Percentiles rank a stretch among this genome's conserved stretches.
These are phyloP conservation scores for Alviniconcha marisindica DNA, from an alignment of 1,140 invertebrate species.

Conservation along the genomic window DNA sequence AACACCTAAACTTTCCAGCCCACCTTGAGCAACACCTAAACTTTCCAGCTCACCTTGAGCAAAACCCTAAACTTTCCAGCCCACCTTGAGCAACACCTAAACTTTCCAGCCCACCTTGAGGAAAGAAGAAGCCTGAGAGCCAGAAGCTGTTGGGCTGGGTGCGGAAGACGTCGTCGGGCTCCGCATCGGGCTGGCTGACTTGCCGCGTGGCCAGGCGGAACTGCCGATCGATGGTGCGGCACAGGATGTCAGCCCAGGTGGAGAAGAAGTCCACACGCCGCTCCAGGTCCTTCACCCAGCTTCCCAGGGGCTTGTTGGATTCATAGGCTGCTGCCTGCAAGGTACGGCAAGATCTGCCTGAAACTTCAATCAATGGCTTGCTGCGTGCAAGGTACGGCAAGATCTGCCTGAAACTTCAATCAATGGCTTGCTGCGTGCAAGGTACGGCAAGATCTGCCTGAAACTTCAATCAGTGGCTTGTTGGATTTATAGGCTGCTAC, in stretches of 20 bases:
- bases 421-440: too few species aligned
- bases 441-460: too few species aligned
- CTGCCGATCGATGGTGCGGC: constrained; percentile 59
- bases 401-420: too few species aligned
- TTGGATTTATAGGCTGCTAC: constrained; percentile 70
- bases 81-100: too few species aligned
- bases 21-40: too few species aligned
- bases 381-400: too few species aligned
- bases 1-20: too few species aligned
- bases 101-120: constrained; percentile 81
- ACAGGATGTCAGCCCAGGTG: constrained; percentile 67
- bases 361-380: too few species aligned
- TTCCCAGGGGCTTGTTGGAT: constrained; percentile 69
- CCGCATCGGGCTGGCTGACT: constrained; percentile 40
- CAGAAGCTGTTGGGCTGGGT: constrained; percentile 78
- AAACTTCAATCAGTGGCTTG: constrained; percentile 71
- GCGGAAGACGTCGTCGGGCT: constrained; percentile 43
- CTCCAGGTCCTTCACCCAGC: constrained; percentile 77
- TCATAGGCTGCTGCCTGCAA: constrained; percentile 70
- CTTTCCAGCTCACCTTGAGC: neutral
- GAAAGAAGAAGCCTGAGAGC: constrained; percentile 93
- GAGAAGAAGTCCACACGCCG: constrained; percentile 84
- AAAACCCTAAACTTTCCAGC: neutral
- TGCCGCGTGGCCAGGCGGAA: constrained; percentile 41
- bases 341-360: neutral